Percentiles rank a stretch among this genome's conserved stretches.
phyloP scores from a whole-genome alignment of 2,797 vertebrate genomes.

The Cuculus canorus region DNA sequence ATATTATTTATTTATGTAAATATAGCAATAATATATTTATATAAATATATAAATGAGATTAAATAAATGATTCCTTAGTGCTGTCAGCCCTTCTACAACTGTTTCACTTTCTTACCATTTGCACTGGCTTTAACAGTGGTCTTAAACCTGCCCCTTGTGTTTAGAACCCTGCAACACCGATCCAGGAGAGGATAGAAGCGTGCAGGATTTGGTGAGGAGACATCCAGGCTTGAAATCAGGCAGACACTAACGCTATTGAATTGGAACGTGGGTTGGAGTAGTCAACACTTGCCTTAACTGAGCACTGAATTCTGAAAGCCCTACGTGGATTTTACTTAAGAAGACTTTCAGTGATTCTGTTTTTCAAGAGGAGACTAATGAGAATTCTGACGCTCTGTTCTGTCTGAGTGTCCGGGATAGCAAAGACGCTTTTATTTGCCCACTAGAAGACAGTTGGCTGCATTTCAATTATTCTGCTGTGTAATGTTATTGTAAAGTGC shows the following conservation, averaged over 20 bases:
- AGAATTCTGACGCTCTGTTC: constrained; percentile 16
- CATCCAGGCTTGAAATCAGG: neutral
- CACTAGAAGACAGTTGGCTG: constrained; percentile 41
- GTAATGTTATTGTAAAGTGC: constrained; percentile 44
- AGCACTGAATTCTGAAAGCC: neutral
- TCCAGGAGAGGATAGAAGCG: neutral
- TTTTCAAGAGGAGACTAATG: neutral
- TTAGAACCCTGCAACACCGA: neutral
- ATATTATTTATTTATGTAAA: too few relatives aligned
- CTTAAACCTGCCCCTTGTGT: neutral
- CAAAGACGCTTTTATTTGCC: constrained; percentile 39
- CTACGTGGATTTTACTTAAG: neutral
- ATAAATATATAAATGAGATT: too few relatives aligned
- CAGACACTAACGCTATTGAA: neutral
- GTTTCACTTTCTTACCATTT: neutral
- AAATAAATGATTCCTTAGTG: neutral
- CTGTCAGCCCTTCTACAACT: neutral
- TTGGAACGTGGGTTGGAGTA: neutral
- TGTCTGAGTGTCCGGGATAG: neutral
- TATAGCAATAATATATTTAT: too few relatives aligned
- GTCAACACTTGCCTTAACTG: neutral
- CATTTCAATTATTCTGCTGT: constrained; percentile 59
- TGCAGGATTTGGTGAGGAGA: neutral
- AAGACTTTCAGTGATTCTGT: neutral
- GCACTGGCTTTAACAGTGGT: neutral